phyloP scores from a whole-genome alignment of 2,888 invertebrate species.

The Atrina japonica region DNA sequence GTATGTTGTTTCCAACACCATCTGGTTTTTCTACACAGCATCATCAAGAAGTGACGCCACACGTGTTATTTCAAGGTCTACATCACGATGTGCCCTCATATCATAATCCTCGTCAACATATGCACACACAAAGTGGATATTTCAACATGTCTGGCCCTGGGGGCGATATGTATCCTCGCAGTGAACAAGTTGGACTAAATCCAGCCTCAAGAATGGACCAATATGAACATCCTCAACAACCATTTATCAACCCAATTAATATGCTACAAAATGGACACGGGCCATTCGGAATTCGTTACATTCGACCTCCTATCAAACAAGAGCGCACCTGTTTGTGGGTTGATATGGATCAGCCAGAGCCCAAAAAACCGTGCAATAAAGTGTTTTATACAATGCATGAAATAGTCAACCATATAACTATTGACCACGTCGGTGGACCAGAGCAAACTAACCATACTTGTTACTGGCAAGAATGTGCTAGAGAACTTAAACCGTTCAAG shows the following conservation, averaged over 20 bases:
- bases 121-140: slow-evolving; percentile 70
- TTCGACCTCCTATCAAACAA: slow-evolving; percentile 86
- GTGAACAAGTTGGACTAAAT: slow-evolving; percentile 76
- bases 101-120: slow-evolving; percentile 41
- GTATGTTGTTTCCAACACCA: slow-evolving; percentile 83
- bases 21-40: slow-evolving; percentile 75
- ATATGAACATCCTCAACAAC: slow-evolving; percentile 69
- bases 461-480: slow-evolving; percentile 97
- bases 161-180: slow-evolving; percentile 80
- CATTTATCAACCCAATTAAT: slow-evolving; percentile 74
- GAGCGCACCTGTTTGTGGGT: slow-evolving; percentile 88
- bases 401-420: slow-evolving; percentile 97
- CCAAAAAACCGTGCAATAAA: slow-evolving; percentile 92
- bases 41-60: slow-evolving; percentile 74
- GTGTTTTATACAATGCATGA: slow-evolving; percentile 97
- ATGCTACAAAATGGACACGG: slow-evolving; percentile 83
- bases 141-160: slow-evolving; percentile 77
- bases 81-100: slow-evolving; percentile 74
- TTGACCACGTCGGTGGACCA: slow-evolving; percentile 98
- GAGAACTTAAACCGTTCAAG: slow-evolving; percentile 97
- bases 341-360: slow-evolving; percentile 89
- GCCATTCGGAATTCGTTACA: slow-evolving; percentile 92
- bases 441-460: slow-evolving; percentile 99
- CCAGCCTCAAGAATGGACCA: slow-evolving; percentile 73
- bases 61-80: slow-evolving; percentile 78